phyloP scores from a whole-genome alignment of 2,888 invertebrate genomes.

The Sepiola atlantica region DNA sequence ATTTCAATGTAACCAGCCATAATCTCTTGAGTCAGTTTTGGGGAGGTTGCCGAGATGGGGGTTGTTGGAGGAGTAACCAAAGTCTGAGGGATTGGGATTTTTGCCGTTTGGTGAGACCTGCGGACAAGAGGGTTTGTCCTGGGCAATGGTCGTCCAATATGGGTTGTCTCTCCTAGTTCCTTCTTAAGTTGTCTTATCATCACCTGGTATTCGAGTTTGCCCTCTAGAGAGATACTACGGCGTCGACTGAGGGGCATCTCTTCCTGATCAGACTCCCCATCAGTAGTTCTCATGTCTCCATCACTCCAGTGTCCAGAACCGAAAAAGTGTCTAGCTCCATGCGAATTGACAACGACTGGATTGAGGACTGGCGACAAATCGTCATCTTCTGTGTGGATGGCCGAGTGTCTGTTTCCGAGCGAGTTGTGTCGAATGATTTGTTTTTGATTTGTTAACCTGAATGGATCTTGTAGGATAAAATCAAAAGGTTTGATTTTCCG shows the following conservation, averaged over 20 bases:
- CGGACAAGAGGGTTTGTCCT: background rate
- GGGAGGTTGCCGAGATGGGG: background rate
- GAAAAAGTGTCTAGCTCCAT: background rate
- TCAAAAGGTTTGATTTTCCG: background rate
- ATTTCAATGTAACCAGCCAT: background rate
- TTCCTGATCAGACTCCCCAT: background rate
- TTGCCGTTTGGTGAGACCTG: background rate
- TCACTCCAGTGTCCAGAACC: background rate
- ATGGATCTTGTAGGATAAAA: background rate
- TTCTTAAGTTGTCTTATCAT: background rate
- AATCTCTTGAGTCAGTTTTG: background rate
- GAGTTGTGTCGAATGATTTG: background rate
- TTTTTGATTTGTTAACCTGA: background rate
- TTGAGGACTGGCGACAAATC: background rate
- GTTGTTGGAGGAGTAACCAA: background rate
- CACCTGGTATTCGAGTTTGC: background rate
- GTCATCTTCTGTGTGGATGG: background rate
- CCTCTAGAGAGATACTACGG: constrained; percentile 34
- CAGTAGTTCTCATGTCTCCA: background rate
- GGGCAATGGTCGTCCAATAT: background rate
- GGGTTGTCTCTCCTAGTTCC: background rate
- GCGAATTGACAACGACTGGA: background rate
- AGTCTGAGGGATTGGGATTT: background rate
- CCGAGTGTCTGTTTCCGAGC: background rate
- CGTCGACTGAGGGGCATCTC: background rate